Base-by-base conservation (phyloP, 2,888 invertebrate species). In the Trisateles emortualis region DNA sequence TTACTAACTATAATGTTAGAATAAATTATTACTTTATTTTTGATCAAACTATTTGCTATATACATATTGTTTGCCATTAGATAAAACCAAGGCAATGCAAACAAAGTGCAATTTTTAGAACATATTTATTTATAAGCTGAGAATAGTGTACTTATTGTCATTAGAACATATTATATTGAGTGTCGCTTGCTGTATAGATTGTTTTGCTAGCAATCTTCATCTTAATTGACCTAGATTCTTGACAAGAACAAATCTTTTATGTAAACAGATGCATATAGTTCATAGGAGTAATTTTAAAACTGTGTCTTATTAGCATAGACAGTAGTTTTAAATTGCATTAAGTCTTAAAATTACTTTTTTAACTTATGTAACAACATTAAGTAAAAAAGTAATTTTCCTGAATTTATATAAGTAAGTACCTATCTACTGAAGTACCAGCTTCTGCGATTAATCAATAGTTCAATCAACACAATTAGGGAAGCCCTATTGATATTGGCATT, bases 401-500 rank as follows among this genome's bases (percentile, higher is more conserved):
- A 29, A 9, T 0, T 24, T 24, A 24, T 24, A 9, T 24, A 9
- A n/a, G n/a, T n/a, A n/a, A n/a, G n/a, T n/a, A n/a, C n/a, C n/a
- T n/a, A n/a, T n/a, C n/a, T n/a, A n/a, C n/a, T n/a, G n/a, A n/a
- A n/a, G n/a, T n/a, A n/a, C n/a, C n/a, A n/a, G n/a, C n/a, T n/a
- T n/a, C n/a, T n/a, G n/a, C n/a, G 3, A 3, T 29, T n/a, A 29
- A 29, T 29, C n/a, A n/a, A 38, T 38, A 22, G 13, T 16, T 50
- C 44, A 52, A 52, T 64, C 48, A 43, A 40, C 26, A 43, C 33
- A 51, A 68, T 64, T 53, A 47, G 35, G 19, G 64, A 64, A 64
- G 51, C 51, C 53, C 40, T 64, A 68, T n/a, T 48, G 26, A 30
- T 35, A 29, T 16, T 24, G 8, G 35, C 17, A 45, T 53, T 40